Conservation (phyloP, 2,113 vertebrate species). For the Phyllostomus hastatus region DNA sequence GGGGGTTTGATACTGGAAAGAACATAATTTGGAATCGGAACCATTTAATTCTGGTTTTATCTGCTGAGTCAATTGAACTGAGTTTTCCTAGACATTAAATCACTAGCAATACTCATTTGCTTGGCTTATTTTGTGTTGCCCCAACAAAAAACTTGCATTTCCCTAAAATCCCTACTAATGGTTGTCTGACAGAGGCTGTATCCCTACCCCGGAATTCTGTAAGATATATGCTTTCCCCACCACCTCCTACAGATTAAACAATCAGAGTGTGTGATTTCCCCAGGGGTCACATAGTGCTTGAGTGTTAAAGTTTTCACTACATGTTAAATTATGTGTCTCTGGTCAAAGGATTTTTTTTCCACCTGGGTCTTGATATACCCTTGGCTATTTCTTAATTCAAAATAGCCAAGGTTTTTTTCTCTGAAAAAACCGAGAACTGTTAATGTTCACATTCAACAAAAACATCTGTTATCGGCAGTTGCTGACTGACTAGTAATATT, state of each 20-base stretch:
- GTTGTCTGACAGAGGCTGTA: neutral
- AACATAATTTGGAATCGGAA: conserved; percentile 30
- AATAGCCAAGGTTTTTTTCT: too few species aligned
- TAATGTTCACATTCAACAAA: conserved; percentile 58
- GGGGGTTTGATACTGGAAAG: neutral
- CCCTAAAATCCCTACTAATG: neutral
- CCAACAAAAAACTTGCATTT: neutral
- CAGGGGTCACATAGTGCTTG: neutral
- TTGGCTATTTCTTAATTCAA: conserved; percentile 55
- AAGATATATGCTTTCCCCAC: neutral
- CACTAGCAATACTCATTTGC: neutral
- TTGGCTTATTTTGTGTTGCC: neutral
- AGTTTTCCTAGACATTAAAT: conserved; percentile 36
- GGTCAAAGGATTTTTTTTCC: neutral
- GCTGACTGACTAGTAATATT: conserved; percentile 62
- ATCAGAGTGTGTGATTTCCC: neutral
- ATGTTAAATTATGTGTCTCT: neutral
- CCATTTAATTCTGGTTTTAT: conserved; percentile 42
- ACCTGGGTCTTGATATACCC: neutral
- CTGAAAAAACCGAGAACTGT: conserved; percentile 50
- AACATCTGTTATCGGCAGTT: conserved; percentile 66
- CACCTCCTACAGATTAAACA: neutral
- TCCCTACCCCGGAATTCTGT: neutral
- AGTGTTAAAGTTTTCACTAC: neutral
- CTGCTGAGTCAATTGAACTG: neutral